Evolutionary conservation across 2,888 invertebrate genomes (phyloP).

Genomic region (Hololepta plana): DNA sequence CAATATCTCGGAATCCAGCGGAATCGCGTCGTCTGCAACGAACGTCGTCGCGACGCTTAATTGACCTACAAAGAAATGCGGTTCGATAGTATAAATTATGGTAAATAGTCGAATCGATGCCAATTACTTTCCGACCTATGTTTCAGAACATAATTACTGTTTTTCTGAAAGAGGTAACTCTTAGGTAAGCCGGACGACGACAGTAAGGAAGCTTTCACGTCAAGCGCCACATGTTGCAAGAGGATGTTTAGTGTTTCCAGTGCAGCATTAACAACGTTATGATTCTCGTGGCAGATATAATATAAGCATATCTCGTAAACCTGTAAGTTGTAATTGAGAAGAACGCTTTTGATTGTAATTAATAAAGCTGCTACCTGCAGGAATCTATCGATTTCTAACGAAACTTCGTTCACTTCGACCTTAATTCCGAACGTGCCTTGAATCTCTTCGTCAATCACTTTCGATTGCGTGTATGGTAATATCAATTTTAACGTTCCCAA

Average conservation of each 20-base stretch:
- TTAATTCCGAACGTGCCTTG: constrained; percentile 21
- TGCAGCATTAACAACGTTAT: constrained; percentile 75
- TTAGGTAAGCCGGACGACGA: constrained; percentile 28
- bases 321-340: constrained; percentile 35
- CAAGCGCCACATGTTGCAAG: constrained; percentile 33
- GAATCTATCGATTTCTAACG: constrained; percentile 20
- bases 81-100: neutral
- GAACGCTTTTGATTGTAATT: neutral
- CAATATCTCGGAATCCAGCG: constrained; percentile 22
- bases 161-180: too few relatives aligned
- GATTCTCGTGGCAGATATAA: constrained; percentile 53
- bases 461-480: constrained; percentile 32
- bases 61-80: constrained; percentile 22
- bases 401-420: constrained; percentile 14
- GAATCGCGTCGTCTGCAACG: constrained; percentile 21
- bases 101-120: neutral
- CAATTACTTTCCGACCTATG: too few relatives aligned
- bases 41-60: constrained; percentile 26
- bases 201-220: constrained; percentile 33
- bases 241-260: constrained; percentile 58
- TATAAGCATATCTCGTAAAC: constrained; percentile 60
- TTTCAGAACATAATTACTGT: too few relatives aligned
- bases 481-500: constrained; percentile 45
- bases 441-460: constrained; percentile 14
- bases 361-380: constrained; percentile 22